phyloP scores from a whole-genome alignment of 2,888 invertebrate genomes.

The Ommatoiulus sabulosus region DNA sequence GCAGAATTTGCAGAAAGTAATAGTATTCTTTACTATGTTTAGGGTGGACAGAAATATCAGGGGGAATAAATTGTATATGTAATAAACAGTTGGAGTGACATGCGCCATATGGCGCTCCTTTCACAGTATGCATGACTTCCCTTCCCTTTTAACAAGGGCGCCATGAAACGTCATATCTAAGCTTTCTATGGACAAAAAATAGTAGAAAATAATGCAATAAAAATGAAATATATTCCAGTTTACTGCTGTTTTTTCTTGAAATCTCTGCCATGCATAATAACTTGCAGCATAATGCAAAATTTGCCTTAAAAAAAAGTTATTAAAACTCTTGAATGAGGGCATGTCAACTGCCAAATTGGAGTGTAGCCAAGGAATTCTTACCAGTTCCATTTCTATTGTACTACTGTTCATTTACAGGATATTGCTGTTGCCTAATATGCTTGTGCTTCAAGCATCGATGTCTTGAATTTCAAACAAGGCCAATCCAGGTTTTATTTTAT shows the following conservation, averaged over 20 bases:
- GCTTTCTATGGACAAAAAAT: no score
- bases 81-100: no score
- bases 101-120: no score
- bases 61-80: no score
- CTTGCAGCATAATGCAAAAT: background rate
- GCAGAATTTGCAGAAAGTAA: no score
- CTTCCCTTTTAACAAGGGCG: no score
- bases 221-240: no score
- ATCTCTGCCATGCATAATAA: background rate
- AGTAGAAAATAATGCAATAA: no score
- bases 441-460: background rate
- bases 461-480: background rate
- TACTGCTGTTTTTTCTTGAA: background rate
- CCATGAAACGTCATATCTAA: no score
- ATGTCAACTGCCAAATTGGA: constrained; percentile 26
- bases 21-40: no score
- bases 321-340: background rate
- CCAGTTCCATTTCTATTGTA: background rate
- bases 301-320: background rate
- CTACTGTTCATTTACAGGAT: background rate
- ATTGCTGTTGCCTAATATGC: background rate
- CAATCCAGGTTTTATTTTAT: background rate
- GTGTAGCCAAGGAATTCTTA: background rate
- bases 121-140: no score
- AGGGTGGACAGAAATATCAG: no score